Percentiles rank a stretch among this genome's conserved stretches.
These are phyloP conservation scores for Toxostoma redivivum DNA, from an alignment of 2,113 vertebrate species.

Conservation along the genomic window DNA sequence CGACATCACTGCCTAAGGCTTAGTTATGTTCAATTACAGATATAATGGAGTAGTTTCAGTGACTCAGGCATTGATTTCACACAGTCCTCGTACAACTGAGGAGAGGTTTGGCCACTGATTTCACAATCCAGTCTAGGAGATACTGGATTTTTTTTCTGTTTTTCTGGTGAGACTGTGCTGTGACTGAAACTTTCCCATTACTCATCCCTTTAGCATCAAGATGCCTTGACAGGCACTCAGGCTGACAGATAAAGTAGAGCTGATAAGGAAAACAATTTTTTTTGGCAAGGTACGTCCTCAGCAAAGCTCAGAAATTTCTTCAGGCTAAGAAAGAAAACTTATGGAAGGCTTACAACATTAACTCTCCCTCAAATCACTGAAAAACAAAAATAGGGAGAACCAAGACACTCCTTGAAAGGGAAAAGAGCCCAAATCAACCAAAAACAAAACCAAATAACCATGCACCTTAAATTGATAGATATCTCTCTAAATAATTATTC, in stretches of 20 bases:
- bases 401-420: not conserved
- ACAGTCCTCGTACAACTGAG: not conserved
- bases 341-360: not conserved
- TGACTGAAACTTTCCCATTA: not conserved
- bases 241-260: not conserved
- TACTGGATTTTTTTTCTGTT: not conserved
- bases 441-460: not conserved
- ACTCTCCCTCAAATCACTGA: not conserved
- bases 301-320: not conserved
- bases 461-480: rapidly evolving
- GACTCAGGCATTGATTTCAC: not conserved
- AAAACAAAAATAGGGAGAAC: not conserved
- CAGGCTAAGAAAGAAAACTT: not conserved
- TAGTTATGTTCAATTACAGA: not conserved
- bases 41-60: not conserved
- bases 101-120: not conserved
- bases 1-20: not conserved
- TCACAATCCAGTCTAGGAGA: not conserved
- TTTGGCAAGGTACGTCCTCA: not conserved
- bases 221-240: not conserved
- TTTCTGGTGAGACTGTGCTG: not conserved
- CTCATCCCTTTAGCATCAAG: not conserved
- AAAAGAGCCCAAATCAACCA: not conserved
- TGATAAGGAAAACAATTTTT: not conserved
- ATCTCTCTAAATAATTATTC: not conserved